These are phyloP conservation scores for Coccyzus lansbergi DNA, from an alignment of 2,797 vertebrate species.

Conservation along the genomic window DNA sequence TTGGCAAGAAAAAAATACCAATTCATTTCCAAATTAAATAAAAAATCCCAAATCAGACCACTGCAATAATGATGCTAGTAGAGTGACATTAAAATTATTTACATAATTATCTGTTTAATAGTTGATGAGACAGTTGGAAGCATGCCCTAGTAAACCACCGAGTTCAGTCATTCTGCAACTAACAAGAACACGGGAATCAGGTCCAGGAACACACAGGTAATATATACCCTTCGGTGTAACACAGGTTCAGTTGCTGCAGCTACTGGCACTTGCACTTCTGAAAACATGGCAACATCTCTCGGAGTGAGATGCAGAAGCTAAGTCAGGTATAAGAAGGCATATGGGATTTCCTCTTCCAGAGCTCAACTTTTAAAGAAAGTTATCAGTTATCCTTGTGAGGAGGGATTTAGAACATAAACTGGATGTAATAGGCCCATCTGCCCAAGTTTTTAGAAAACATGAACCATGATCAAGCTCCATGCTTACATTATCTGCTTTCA, in stretches of 20 bases:
- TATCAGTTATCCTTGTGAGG: not conserved
- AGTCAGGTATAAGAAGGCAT: not conserved
- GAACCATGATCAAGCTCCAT: not conserved
- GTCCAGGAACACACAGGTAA: not conserved
- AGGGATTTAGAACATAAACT: not conserved
- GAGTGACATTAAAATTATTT: not conserved
- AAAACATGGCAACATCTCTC: not conserved
- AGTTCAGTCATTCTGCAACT: not conserved
- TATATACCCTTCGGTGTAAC: not conserved
- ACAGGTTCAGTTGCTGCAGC: not conserved
- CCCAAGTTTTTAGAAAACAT: not conserved
- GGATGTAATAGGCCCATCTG: not conserved
- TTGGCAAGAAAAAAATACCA: not conserved
- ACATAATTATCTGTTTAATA: not conserved
- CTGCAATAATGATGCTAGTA: not conserved
- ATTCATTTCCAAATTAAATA: not conserved
- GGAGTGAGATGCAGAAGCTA: not conserved
- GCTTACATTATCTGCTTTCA: not conserved
- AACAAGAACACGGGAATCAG: not conserved
- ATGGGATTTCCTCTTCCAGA: not conserved
- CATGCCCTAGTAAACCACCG: not conserved
- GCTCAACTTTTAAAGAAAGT: not conserved
- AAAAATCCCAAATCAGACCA: not conserved
- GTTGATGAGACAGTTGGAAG: not conserved
- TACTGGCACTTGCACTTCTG: not conserved